Evolutionary conservation across 1,140 invertebrate species (phyloP), one percentile per base, ranked within the genome.

Genomic region (Apis laboriosa): DNA sequence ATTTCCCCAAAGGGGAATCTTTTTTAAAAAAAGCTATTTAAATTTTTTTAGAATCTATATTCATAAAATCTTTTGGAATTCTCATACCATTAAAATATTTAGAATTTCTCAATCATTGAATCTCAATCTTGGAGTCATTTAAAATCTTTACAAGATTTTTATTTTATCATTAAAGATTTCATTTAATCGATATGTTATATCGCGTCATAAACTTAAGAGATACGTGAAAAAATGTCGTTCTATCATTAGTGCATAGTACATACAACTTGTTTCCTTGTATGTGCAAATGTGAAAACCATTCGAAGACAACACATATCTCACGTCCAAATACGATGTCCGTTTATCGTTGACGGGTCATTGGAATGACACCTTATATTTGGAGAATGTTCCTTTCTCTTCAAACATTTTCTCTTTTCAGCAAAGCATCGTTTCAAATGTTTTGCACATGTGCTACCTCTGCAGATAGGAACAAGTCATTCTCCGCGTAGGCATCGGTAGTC

Each of bases 371-470:
- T 77, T 68, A 56, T 78, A 78, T 78, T 77, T 83, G 66, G 58
- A 64, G 58, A 77, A 77, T 24, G 64, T 87, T 87, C 78, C 78
- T 88, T 88, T 87, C 85, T 88, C 77, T 49, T 60, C 58, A 28
- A 5, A 51, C 13, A 28, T 80, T 85, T 88, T 87, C 83, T 87
- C 86, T 67, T 76, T 61, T 84, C 74, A 43, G 77, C 66, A 28
- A 87, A 77, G 53, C 76, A 24, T 61, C 58, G 43, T 58, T 66
- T 28, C 12, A 56, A 9, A 34, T 51, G 63, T 53, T 43, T 43
- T 43, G 66, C 58, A 66, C 66, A 24, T 17, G 67, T 4, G 55
- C 24, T 13, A 49, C 43, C 56, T 77, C 51, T 67, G 28, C 13
- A 28, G 51, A n/a, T 53, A 55, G 75, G 49, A 80, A 73, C 49